Percentiles rank a stretch among this genome's conserved stretches.
phyloP scores from a whole-genome alignment of 2,888 invertebrate genomes.

The Danaus chrysippus region DNA sequence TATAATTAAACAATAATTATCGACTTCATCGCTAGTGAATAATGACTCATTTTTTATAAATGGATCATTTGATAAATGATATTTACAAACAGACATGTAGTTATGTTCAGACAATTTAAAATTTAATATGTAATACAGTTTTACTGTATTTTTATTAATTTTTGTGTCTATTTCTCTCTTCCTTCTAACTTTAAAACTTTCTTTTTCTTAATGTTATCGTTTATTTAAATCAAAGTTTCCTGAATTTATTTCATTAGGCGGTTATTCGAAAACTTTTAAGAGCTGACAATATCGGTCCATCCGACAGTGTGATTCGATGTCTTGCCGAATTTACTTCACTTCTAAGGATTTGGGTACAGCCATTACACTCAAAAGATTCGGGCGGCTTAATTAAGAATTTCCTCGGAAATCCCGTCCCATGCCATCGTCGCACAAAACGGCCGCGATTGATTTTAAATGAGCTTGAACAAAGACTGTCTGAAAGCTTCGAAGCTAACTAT shows the following conservation, averaged over 20 bases:
- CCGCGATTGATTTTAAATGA: constrained; percentile 76
- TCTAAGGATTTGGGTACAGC: constrained; percentile 64
- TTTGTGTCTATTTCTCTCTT: too few species aligned
- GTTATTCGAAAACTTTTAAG: constrained; percentile 26
- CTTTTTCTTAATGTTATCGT: constrained; percentile 1
- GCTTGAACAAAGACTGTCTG: constrained; percentile 58
- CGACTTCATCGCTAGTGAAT: too few species aligned
- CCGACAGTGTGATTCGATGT: constrained; percentile 47
- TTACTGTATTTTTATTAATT: too few species aligned
- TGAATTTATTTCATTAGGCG: neutral
- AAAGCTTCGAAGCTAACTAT: constrained; percentile 54
- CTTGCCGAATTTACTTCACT: constrained; percentile 57
- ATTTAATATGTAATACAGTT: too few species aligned
- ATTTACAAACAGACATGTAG: constrained; percentile 12
- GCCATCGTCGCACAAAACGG: constrained; percentile 61
- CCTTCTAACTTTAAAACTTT: too few species aligned
- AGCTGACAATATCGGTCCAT: constrained; percentile 24
- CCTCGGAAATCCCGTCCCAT: constrained; percentile 68
- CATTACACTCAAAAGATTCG: constrained; percentile 72
- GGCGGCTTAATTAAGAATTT: constrained; percentile 76
- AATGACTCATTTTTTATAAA: too few species aligned
- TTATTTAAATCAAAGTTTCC: neutral
- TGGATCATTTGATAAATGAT: too few species aligned
- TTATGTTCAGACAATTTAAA: too few species aligned
- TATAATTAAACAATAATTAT: too few species aligned